Percentiles rank a stretch among this genome's conserved stretches.
Evolutionary conservation across 1,140 invertebrate genomes (phyloP).

Genomic region (Lasioglossum baleicum): DNA sequence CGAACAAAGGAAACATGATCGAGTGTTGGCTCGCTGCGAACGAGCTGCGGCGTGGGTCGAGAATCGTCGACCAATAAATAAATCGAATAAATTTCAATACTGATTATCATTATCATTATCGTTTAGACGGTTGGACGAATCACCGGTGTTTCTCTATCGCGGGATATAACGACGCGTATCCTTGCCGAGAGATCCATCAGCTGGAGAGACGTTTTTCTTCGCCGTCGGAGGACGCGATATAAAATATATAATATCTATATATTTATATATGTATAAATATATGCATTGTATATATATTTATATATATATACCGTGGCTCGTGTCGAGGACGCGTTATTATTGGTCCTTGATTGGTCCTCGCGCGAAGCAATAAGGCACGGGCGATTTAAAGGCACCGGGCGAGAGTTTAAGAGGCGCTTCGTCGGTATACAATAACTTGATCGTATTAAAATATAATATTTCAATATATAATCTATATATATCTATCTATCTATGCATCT

Average conservation of each 20-base stretch:
- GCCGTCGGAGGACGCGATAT: slow-evolving; percentile 5
- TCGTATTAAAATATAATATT: slow-evolving; percentile 66
- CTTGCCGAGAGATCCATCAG: slow-evolving; percentile 17
- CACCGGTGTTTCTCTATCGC: slow-evolving; percentile 26
- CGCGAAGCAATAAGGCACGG: slow-evolving; percentile 68
- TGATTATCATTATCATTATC: slow-evolving; percentile 36
- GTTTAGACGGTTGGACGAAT: slow-evolving; percentile 21
- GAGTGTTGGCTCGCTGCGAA: not conserved
- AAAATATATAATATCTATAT: not conserved
- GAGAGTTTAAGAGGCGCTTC: slow-evolving; percentile 51
- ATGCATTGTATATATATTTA: too few relatives aligned
- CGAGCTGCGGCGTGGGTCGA: not conserved
- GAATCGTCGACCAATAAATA: slow-evolving; percentile 48
- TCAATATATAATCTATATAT: slow-evolving; percentile 47
- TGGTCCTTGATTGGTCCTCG: slow-evolving; percentile 61
- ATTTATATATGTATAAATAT: too few relatives aligned
- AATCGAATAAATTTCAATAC: slow-evolving; percentile 52
- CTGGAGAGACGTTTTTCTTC: slow-evolving; percentile 6
- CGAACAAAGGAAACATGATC: not conserved
- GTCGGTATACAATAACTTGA: slow-evolving; percentile 47
- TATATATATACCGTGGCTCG: slow-evolving; percentile 8
- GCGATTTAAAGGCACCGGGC: slow-evolving; percentile 59
- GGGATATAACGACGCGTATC: not conserved
- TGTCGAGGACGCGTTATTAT: slow-evolving; percentile 37
- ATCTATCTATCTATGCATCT: slow-evolving; percentile 56